Conservation (phyloP, 2,888 invertebrate species). For the Lacanobia oleracea region DNA sequence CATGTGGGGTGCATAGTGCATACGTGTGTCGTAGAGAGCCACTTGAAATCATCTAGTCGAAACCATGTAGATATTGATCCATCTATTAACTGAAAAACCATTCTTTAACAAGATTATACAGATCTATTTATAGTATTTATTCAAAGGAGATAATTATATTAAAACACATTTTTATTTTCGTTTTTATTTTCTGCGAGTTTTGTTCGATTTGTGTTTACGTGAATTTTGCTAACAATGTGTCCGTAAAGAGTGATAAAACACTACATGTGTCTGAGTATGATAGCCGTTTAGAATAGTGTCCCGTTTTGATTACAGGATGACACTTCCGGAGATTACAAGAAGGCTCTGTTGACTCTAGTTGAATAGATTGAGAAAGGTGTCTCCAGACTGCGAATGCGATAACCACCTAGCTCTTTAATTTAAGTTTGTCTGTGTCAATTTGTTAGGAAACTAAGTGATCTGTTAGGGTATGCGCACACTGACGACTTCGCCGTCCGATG, state of each 20-base stretch:
- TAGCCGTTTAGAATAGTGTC: slow-evolving; percentile 76
- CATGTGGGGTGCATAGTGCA: slow-evolving; percentile 54
- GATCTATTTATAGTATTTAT: slow-evolving; percentile 75
- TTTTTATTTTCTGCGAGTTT: slow-evolving; percentile 46
- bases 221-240: slow-evolving; percentile 64
- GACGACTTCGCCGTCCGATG: slow-evolving; percentile 46
- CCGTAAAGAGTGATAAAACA: slow-evolving; percentile 49
- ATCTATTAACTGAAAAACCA: slow-evolving; percentile 56
- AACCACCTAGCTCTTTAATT: slow-evolving; percentile 79
- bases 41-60: slow-evolving; percentile 46
- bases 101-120: slow-evolving; percentile 75
- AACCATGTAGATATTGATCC: slow-evolving; percentile 32
- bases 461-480: slow-evolving; percentile 66
- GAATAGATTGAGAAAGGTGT: slow-evolving; percentile 87
- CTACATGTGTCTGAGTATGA: slow-evolving; percentile 56
- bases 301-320: slow-evolving; percentile 94
- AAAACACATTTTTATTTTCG: slow-evolving; percentile 27
- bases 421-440: slow-evolving; percentile 85
- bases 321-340: slow-evolving; percentile 98
- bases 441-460: slow-evolving; percentile 80
- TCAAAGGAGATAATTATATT: slow-evolving; percentile 34
- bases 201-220: slow-evolving; percentile 55
- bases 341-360: slow-evolving; percentile 96
- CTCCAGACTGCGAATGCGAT: slow-evolving; percentile 73
- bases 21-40: slow-evolving; percentile 32